Evolutionary conservation across 2,113 vertebrate genomes (phyloP).

Genomic region (Charadrius vociferus): DNA sequence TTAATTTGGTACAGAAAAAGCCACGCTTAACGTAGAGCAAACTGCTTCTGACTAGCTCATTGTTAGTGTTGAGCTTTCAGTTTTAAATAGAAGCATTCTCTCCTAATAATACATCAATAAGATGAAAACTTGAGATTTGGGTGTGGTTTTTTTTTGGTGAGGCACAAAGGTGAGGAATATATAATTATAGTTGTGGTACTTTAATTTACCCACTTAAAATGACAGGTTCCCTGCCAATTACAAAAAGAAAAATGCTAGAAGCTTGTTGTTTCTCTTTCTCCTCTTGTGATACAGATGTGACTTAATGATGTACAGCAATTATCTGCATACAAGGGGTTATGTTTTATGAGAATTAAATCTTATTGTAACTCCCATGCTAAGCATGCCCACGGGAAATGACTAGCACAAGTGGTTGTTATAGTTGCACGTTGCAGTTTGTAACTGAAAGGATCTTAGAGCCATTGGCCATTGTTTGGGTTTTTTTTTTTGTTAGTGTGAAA

Average conservation of each 20-base stretch:
- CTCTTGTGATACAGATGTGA: neutral
- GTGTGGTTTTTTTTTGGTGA: neutral
- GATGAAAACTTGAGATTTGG: neutral
- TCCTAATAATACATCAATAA: neutral
- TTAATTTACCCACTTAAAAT: neutral
- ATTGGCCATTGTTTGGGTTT: neutral
- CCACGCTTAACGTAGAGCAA: neutral
- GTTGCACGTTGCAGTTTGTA: neutral
- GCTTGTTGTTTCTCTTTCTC: neutral
- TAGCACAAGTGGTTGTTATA: neutral
- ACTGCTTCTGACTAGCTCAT: neutral
- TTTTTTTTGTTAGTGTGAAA: neutral
- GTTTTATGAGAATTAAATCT: slow-evolving; percentile 17
- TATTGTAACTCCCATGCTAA: neutral
- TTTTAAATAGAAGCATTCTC: slow-evolving; percentile 30
- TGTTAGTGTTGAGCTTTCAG: slow-evolving; percentile 17
- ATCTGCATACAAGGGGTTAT: neutral
- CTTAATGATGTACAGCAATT: neutral
- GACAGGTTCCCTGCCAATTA: no score
- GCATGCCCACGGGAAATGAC: neutral
- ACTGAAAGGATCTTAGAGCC: neutral
- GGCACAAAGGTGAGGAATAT: neutral
- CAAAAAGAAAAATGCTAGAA: neutral
- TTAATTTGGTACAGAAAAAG: neutral
- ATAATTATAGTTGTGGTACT: neutral